These are phyloP conservation scores for Catharus bicknelli DNA, from an alignment of 2,113 vertebrate species.

Conservation along the genomic window DNA sequence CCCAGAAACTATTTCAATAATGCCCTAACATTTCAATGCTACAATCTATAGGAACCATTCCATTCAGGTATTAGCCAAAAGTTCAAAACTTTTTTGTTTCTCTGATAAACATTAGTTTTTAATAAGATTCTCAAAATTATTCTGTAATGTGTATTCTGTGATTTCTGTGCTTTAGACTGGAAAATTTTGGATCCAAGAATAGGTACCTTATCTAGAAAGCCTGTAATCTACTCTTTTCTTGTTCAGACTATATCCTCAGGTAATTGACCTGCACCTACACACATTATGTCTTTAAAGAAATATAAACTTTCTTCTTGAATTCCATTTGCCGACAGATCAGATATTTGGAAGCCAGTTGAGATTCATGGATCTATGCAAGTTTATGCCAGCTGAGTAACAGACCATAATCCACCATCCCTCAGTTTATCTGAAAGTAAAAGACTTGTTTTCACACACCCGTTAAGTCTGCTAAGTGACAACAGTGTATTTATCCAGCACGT, in stretches of 20 bases:
- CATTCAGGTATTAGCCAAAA: background rate
- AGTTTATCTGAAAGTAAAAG: constrained; percentile 17
- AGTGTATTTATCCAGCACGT: constrained; percentile 6
- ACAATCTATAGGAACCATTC: background rate
- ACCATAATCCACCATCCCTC: background rate
- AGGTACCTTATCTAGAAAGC: background rate
- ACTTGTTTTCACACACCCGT: constrained; percentile 18
- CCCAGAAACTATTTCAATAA: background rate
- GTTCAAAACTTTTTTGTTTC: background rate
- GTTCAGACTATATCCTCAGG: background rate
- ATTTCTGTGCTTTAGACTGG: background rate
- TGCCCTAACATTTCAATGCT: background rate
- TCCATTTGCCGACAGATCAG: constrained; percentile 3
- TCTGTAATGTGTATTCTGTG: background rate
- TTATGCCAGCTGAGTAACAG: background rate
- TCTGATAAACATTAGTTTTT: background rate
- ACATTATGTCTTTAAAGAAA: background rate
- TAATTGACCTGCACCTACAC: background rate
- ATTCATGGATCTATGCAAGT: background rate
- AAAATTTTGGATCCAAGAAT: background rate
- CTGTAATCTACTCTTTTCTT: background rate
- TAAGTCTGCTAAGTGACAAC: constrained; percentile 36
- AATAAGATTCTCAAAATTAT: background rate
- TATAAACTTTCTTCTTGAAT: background rate
- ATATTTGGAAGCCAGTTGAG: background rate